A percentile compares a stretch with the other conserved stretches of the same genome.
phyloP scores from a whole-genome alignment of 2,113 vertebrate genomes.

The Aplodontia rufa region DNA sequence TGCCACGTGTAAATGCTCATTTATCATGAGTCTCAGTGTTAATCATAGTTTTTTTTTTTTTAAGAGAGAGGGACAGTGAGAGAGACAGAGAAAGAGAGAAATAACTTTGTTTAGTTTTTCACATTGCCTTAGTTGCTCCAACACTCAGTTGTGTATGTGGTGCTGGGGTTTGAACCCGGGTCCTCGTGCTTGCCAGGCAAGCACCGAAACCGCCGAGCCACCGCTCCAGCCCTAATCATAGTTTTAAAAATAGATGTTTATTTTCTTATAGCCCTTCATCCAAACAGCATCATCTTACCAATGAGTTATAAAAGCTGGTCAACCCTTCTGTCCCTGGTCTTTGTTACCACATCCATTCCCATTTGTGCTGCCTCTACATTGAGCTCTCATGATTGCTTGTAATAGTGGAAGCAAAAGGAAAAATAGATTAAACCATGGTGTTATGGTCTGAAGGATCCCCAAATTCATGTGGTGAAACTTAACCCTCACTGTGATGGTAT shows the following conservation, averaged over 20 bases:
- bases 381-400: background rate
- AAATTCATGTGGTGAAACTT: background rate
- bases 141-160: no score
- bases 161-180: no score
- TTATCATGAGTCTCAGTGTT: no score
- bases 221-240: no score
- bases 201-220: no score
- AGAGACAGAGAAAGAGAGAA: no score
- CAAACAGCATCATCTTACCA: background rate
- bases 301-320: background rate
- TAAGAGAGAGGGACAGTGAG: no score
- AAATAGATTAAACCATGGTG: background rate
- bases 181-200: no score
- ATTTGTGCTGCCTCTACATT: background rate
- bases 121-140: no score
- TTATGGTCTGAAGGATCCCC: background rate
- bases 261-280: background rate
- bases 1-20: rapidly evolving
- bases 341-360: rapidly evolving
- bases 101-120: no score
- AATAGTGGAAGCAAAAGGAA: background rate
- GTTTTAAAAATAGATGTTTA: background rate
- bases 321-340: background rate
- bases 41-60: no score
- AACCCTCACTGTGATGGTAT: background rate